A percentile compares a stretch with the other conserved stretches of the same genome.
Conservation (phyloP, 2,113 vertebrate genomes). For the Cichladusa arquata region DNA sequence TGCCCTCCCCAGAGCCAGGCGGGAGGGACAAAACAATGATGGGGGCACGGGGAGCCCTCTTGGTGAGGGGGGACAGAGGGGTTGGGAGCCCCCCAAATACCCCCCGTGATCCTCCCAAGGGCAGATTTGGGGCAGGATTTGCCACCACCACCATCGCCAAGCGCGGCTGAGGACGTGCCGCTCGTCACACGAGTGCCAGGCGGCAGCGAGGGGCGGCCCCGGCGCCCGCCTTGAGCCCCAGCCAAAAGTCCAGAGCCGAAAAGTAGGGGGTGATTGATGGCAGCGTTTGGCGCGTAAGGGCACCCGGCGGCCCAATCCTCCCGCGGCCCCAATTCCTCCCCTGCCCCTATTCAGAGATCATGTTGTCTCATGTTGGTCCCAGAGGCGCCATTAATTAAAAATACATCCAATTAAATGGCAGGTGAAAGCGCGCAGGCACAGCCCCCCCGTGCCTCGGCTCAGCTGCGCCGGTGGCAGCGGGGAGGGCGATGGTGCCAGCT, state of each 20-base stretch:
- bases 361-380: slow-evolving; percentile 81
- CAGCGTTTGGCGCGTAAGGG: slow-evolving; percentile 73
- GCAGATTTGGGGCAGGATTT: background rate
- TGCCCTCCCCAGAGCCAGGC: background rate
- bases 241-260: slow-evolving; percentile 66
- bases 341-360: slow-evolving; percentile 82
- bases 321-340: slow-evolving; percentile 80
- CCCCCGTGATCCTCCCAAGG: background rate
- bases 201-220: background rate
- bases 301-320: slow-evolving; percentile 82
- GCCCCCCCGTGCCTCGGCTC: slow-evolving; percentile 62
- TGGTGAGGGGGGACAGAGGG: fast-evolving
- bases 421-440: slow-evolving; percentile 78
- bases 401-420: slow-evolving; percentile 89
- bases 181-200: background rate
- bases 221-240: slow-evolving; percentile 3
- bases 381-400: slow-evolving; percentile 85
- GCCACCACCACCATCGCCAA: fast-evolving
- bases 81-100: background rate
- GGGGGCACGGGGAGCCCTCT: background rate
- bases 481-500: background rate
- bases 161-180: background rate
- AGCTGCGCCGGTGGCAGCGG: slow-evolving; percentile 64
- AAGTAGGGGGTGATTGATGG: slow-evolving; percentile 85
- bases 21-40: background rate